Evolutionary conservation across 2,888 invertebrate species (phyloP).

Genomic region (Melanchra persicariae): DNA sequence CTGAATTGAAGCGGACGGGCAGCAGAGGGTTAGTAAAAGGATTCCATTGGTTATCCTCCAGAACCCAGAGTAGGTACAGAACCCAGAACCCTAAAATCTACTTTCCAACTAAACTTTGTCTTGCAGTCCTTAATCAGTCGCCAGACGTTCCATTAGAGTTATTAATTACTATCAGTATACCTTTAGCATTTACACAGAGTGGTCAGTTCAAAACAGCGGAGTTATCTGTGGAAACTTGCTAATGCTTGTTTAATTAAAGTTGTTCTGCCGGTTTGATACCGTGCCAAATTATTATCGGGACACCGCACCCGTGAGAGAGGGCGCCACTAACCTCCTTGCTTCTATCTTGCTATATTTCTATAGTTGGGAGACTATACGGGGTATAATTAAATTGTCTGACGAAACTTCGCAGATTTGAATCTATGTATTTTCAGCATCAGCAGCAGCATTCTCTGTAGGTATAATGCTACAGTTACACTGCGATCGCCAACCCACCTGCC

Average conservation of each 20-base stretch:
- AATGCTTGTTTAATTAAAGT: slow-evolving; percentile 75
- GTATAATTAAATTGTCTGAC: neutral
- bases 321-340: slow-evolving; percentile 10
- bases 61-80: too few species aligned
- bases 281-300: slow-evolving; percentile 68
- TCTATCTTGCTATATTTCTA: neutral
- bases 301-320: slow-evolving; percentile 26
- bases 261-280: slow-evolving; percentile 60
- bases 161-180: slow-evolving; percentile 41
- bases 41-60: too few species aligned
- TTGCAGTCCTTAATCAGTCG: slow-evolving; percentile 9
- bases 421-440: too few species aligned
- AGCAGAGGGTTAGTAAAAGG: neutral
- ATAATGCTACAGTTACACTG: too few species aligned
- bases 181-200: slow-evolving; percentile 44
- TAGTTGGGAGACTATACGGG: neutral
- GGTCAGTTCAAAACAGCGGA: slow-evolving; percentile 50
- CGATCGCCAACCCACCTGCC: too few species aligned
- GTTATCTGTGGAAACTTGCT: slow-evolving; percentile 60
- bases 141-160: slow-evolving; percentile 32
- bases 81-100: neutral
- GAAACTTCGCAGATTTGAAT: too few species aligned
- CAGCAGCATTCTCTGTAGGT: too few species aligned
- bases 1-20: too few species aligned
- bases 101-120: slow-evolving; percentile 4